Conservation (phyloP, 2,797 vertebrate genomes). For the Petrocephalus schoutedeni region DNA sequence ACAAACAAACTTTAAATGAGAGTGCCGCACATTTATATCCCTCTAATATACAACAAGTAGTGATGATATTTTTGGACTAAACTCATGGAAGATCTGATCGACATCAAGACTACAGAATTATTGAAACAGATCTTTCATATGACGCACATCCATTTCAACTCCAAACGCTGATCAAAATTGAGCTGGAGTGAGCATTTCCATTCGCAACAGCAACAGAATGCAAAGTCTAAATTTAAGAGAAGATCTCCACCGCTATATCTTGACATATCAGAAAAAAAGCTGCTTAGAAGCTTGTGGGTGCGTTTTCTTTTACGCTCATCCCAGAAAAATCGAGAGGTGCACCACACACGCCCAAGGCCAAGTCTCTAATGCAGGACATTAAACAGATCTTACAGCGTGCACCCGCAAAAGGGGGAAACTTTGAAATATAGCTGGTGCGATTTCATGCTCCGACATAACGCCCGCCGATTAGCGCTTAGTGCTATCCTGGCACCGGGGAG, state of each 20-base stretch:
- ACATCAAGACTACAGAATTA: not conserved
- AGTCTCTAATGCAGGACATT: not conserved
- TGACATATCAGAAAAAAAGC: not conserved
- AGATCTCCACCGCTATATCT: not conserved
- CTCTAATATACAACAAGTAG: not conserved
- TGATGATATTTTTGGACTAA: not conserved
- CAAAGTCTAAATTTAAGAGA: not conserved
- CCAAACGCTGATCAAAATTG: not conserved
- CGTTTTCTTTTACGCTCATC: not conserved
- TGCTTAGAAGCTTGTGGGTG: not conserved
- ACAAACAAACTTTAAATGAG: not conserved
- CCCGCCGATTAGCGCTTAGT: not conserved
- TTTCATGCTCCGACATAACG: not conserved
- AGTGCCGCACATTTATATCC: not conserved
- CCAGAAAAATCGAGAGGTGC: not conserved
- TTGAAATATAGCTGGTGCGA: not conserved
- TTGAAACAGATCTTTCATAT: not conserved
- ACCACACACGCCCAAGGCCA: not conserved
- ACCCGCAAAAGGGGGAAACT: not conserved
- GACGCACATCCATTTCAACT: not conserved
- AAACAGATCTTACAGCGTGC: not conserved
- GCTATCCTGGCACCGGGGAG: not conserved
- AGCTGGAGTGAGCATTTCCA: not conserved
- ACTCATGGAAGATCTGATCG: not conserved
- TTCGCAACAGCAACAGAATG: not conserved